phyloP scores from a whole-genome alignment of 2,797 vertebrate species.

The Hydrocynus forskahlii region DNA sequence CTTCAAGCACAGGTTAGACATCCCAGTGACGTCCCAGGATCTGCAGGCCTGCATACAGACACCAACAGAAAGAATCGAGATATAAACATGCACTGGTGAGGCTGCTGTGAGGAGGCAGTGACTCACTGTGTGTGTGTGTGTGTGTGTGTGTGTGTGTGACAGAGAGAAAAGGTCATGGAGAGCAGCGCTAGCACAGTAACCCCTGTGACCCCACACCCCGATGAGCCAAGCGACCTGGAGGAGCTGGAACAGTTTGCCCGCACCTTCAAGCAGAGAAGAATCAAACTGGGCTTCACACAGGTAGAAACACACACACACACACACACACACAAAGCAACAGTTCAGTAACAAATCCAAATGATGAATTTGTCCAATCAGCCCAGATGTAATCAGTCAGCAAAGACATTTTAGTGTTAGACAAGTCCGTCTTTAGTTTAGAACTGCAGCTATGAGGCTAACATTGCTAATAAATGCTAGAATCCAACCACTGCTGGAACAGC shows the following conservation, averaged over 20 bases:
- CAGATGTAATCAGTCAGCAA: too few relatives aligned
- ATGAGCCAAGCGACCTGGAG: conserved; percentile 93
- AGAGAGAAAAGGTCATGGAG: conserved; percentile 79
- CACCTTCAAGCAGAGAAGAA: conserved; percentile 93
- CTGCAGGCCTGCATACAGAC: not conserved
- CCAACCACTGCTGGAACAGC: too few relatives aligned
- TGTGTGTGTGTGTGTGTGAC: conserved; percentile 24
- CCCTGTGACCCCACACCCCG: conserved; percentile 80
- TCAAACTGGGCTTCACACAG: conserved; percentile 95
- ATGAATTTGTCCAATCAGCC: too few relatives aligned
- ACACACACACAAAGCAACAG: too few relatives aligned
- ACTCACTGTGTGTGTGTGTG: conserved; percentile 25
- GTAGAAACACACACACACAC: conserved; percentile 60
- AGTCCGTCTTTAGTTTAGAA: too few relatives aligned
- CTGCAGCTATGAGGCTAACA: too few relatives aligned
- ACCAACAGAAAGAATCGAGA: not conserved
- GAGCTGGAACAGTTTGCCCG: conserved; percentile 93
- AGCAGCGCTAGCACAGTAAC: conserved; percentile 68
- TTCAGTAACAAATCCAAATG: too few relatives aligned
- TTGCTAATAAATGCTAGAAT: too few relatives aligned
- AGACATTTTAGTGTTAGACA: too few relatives aligned
- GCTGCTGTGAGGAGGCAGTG: not conserved
- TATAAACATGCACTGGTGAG: not conserved
- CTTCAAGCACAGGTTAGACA: conserved; percentile 86
- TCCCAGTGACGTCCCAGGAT: conserved; percentile 29